These are phyloP conservation scores for Sterrhoptilus dennistouni DNA, from an alignment of 2,113 vertebrate species.

Conservation along the genomic window DNA sequence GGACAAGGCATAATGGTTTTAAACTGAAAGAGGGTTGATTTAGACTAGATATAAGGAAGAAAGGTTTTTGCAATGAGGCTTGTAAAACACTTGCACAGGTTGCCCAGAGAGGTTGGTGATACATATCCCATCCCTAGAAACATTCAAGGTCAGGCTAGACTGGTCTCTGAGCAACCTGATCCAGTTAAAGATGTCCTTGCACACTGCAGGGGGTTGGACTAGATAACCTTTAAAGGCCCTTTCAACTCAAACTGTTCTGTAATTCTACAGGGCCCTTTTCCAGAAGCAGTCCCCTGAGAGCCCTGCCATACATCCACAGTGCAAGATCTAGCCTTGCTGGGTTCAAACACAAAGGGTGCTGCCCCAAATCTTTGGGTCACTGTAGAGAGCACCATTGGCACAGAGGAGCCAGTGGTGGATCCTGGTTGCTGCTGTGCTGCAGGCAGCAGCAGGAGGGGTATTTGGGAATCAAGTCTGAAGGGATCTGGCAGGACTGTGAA, in stretches of 20 bases:
- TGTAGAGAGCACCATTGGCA: neutral
- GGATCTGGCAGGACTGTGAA: neutral
- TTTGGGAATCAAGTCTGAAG: neutral
- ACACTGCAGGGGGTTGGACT: neutral
- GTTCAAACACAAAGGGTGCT: rapidly evolving
- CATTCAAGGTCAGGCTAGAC: neutral
- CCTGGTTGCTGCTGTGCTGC: neutral
- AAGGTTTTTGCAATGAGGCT: neutral
- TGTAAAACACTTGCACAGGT: neutral
- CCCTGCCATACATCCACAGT: neutral
- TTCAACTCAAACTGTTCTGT: neutral
- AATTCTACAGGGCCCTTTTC: neutral
- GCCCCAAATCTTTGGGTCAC: neutral
- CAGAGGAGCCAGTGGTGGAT: rapidly evolving
- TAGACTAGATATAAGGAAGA: neutral
- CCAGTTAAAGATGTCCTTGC: neutral
- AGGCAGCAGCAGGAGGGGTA: rapidly evolving
- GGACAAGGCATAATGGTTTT: neutral
- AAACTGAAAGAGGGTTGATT: neutral
- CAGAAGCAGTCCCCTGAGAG: neutral
- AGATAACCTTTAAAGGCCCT: neutral
- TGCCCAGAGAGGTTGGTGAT: neutral
- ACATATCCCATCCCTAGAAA: neutral
- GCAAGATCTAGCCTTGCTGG: neutral
- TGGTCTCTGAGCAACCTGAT: neutral